These are phyloP conservation scores for Tamias sibiricus DNA, from an alignment of 2,113 vertebrate species.

Conservation along the genomic window DNA sequence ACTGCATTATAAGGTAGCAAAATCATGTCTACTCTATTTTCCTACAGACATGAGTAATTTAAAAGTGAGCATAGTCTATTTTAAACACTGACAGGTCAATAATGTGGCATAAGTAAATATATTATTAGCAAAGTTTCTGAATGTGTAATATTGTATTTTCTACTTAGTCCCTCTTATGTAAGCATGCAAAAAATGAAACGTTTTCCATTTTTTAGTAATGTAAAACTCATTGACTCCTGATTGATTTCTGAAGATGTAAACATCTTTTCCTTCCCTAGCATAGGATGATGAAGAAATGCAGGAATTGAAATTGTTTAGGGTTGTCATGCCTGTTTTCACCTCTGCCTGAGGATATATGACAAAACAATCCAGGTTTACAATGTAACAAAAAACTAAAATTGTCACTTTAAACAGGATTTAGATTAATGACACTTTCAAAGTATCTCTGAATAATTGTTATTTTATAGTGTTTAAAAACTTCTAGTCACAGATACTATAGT, in stretches of 20 bases:
- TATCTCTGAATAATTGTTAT: constrained; percentile 8
- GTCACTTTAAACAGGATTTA: constrained; percentile 19
- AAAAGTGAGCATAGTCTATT: background rate
- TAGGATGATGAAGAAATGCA: background rate
- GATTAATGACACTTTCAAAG: constrained; percentile 35
- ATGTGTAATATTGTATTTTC: background rate
- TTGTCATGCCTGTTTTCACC: background rate
- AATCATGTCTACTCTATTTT: background rate
- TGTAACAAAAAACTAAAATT: constrained; percentile 51
- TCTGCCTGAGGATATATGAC: background rate
- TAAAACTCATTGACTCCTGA: constrained; percentile 11
- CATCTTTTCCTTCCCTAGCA: background rate
- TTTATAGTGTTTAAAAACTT: background rate
- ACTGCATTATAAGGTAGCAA: background rate
- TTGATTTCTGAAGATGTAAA: constrained; percentile 37
- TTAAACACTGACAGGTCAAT: constrained; percentile 45
- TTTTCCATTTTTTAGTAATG: background rate
- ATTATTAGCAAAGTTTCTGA: constrained; percentile 38
- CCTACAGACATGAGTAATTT: background rate
- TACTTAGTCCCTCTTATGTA: background rate
- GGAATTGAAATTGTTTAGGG: background rate
- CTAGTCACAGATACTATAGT: background rate
- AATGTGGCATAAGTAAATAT: background rate
- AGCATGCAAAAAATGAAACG: background rate
- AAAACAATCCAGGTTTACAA: constrained; percentile 39